A percentile compares a stretch with the other conserved stretches of the same genome.
Conservation (phyloP, 64 coral and sea anemone genomes). For the Actinia equina region DNA sequence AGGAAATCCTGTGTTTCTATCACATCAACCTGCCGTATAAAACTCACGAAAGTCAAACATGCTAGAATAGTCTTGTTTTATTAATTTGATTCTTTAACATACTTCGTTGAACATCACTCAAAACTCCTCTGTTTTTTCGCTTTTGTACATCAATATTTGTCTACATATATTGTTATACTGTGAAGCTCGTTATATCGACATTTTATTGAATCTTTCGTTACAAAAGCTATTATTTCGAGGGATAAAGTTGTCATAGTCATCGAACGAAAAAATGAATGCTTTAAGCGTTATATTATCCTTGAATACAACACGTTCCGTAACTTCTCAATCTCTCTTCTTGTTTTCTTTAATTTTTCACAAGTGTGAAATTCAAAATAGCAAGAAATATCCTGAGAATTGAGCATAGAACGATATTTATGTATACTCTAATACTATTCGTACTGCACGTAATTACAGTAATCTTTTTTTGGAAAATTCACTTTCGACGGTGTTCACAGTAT, state of each 20-base stretch:
- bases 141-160: not conserved
- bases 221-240: slow-evolving; percentile 4
- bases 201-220: slow-evolving; percentile 1
- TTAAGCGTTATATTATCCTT: not conserved
- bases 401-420: not conserved
- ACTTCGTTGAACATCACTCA: not conserved
- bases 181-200: not conserved
- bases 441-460: too few relatives aligned
- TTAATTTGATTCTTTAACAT: not conserved
- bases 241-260: slow-evolving; percentile 1
- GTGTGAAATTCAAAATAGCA: not conserved
- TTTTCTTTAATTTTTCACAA: not conserved
- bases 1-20: not conserved
- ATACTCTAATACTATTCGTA: too few relatives aligned
- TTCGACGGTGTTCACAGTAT: not conserved
- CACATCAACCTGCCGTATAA: not conserved
- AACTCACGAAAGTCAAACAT: not conserved
- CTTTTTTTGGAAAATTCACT: not conserved
- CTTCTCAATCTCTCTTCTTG: not conserved
- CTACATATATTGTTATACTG: not conserved
- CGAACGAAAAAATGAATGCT: not conserved
- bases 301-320: not conserved
- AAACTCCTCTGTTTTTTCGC: not conserved
- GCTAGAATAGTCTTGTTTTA: not conserved
- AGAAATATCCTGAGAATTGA: not conserved